Conservation (phyloP, 2,113 vertebrate genomes). For the Herpetotheres cachinnans region DNA sequence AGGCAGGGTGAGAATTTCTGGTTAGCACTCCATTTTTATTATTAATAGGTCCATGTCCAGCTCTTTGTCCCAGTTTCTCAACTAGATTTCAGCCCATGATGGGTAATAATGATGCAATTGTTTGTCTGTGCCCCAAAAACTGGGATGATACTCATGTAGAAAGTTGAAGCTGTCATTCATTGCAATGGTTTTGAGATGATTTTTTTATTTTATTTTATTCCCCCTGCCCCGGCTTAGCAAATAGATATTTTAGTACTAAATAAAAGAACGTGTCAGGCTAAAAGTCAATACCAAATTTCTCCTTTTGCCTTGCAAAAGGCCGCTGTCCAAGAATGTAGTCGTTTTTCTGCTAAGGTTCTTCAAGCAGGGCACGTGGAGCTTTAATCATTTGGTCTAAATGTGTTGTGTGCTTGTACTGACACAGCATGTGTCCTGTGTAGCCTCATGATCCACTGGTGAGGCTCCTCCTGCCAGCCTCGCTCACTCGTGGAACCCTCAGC, state of each 20-base stretch:
- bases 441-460: accelerated
- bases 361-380: accelerated
- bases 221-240: not conserved
- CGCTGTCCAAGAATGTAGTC: not conserved
- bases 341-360: not conserved
- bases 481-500: not conserved
- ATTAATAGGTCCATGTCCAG: not conserved
- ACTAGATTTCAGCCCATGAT: not conserved
- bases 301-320: not conserved
- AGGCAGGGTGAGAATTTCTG: not conserved
- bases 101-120: not conserved
- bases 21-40: not conserved
- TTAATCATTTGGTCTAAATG: not conserved
- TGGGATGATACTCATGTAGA: not conserved
- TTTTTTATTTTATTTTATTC: not conserved
- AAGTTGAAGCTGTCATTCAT: not conserved
- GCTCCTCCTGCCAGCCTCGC: not conserved
- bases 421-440: no score
- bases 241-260: not conserved
- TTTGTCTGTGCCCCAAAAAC: not conserved
- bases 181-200: not conserved
- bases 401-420: not conserved
- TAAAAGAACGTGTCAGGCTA: not conserved
- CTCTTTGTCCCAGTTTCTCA: not conserved
- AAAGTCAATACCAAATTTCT: not conserved